Evolutionary conservation across 2,888 invertebrate species (phyloP), one percentile per base, ranked within the genome.

Genomic region (Hypercompe scribonia): DNA sequence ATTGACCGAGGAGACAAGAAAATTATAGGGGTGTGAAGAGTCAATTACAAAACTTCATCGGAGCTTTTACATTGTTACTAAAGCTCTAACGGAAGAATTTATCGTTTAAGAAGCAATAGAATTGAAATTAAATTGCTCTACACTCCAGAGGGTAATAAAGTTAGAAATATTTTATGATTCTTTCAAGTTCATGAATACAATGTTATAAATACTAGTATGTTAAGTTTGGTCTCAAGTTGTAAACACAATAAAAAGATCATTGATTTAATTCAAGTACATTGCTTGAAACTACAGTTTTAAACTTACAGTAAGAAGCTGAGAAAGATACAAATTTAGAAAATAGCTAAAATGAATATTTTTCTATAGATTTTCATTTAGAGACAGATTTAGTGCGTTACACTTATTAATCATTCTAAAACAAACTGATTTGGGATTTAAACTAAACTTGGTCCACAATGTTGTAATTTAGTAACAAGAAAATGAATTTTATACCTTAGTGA

Each of bases 91-190:
- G 67, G 71, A 69, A 77, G 71, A 70, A 58, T 71, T 71, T 72
- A 80, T 77, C 70, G 64, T 74, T 74, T 76, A 61, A 74, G 77
- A 81, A 77, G 80, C 80, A 78, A 78, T 84, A 75, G 72, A 84
- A 77, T 80, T 74, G 36, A 68, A 77, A 76, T 81, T 75, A 72
- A 68, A 74, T 74, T 74, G 42, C 68, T 68, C 58, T 42, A 39
- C 58, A 69, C 58, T 75, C 18, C 73, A n/a, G 64, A 46, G 66
- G 58, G 34, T 24, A 36, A 72, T 50, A 68, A 42, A 75, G 63
- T 58, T 21, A 33, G 68, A 64, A 68, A 42, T 68, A 21, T 61
- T 42, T 64, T 46, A 18, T 67, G 64, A 72, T 46, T 61, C 33
- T 71, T 61, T 34, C 11, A 54, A 36, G 31, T 66, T 58, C 36